These are phyloP conservation scores for Psettodes erumei DNA, from an alignment of 2,113 vertebrate species.

Conservation along the genomic window DNA sequence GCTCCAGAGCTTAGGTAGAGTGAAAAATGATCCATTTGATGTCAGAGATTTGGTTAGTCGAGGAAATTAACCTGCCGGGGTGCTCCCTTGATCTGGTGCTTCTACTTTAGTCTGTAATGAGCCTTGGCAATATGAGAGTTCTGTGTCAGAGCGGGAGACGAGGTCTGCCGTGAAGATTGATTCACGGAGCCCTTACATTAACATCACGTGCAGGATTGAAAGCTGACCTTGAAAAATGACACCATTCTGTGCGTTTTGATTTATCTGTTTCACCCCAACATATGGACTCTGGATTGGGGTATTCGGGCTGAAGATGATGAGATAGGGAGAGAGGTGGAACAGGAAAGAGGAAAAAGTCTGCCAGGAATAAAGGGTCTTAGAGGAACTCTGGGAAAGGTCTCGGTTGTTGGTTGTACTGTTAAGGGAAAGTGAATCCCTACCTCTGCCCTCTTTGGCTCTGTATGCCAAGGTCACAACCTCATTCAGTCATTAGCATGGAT, in stretches of 20 bases:
- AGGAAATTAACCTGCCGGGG: conserved; percentile 76
- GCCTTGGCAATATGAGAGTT: conserved; percentile 66
- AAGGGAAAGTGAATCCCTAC: neutral
- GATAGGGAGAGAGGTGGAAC: conserved; percentile 36
- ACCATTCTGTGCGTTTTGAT: conserved; percentile 13
- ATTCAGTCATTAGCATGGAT: conserved; percentile 28
- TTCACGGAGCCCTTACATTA: conserved; percentile 19
- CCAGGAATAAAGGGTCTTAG: conserved; percentile 2
- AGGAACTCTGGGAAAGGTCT: conserved; percentile 21
- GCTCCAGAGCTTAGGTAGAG: conserved; percentile 61
- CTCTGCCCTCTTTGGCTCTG: conserved; percentile 13
- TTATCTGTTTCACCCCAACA: conserved; percentile 20
- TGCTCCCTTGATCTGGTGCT: conserved; percentile 71
- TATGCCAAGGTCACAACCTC: conserved; percentile 39
- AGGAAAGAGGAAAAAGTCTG: conserved; percentile 13
- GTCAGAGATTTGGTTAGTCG: conserved; percentile 71
- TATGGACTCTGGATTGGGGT: conserved; percentile 14
- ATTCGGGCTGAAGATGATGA: conserved; percentile 25
- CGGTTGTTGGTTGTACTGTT: neutral
- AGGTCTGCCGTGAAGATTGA: conserved; percentile 34
- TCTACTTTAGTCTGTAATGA: conserved; percentile 72
- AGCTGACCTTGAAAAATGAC: conserved; percentile 15
- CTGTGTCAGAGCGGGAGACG: conserved; percentile 30
- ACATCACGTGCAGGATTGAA: neutral
- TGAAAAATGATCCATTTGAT: conserved; percentile 78